These are phyloP conservation scores for Cerastis leucographa DNA, from an alignment of 2,888 invertebrate species.

Conservation along the genomic window DNA sequence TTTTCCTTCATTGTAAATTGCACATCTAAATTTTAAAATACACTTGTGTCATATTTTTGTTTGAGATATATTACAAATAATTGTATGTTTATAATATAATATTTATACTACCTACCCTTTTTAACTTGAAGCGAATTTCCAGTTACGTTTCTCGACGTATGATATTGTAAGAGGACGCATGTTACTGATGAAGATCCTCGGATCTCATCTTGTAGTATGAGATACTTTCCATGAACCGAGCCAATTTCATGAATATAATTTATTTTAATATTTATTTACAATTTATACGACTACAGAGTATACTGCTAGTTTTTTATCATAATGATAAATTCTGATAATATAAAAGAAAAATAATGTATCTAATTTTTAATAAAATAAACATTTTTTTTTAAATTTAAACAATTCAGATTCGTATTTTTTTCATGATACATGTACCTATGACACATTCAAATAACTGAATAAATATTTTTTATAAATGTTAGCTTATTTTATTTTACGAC, in stretches of 20 bases:
- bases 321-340: conserved; percentile 38
- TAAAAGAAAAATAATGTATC: conserved; percentile 28
- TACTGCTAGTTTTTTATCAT: conserved; percentile 56
- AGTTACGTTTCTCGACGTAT: conserved; percentile 51
- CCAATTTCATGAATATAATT: conserved; percentile 64
- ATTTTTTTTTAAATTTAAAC: conserved; percentile 35
- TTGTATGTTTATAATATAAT: conserved; percentile 38
- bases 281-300: conserved; percentile 42
- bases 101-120: conserved; percentile 34
- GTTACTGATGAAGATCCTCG: conserved; percentile 40
- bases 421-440: conserved; percentile 58
- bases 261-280: conserved; percentile 67
- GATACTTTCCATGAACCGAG: conserved; percentile 62
- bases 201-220: conserved; percentile 42
- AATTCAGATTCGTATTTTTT: conserved; percentile 33
- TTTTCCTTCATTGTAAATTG: conserved; percentile 52
- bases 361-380: conserved; percentile 42
- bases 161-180: conserved; percentile 45
- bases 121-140: conserved; percentile 54
- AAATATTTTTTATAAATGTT: conserved; percentile 60
- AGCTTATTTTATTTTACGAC: conserved; percentile 62
- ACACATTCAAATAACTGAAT: conserved; percentile 61
- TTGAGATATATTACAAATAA: conserved; percentile 40
- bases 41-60: conserved; percentile 53
- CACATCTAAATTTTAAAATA: conserved; percentile 42